These are phyloP conservation scores for Teleiodes luculella DNA, from an alignment of 2,888 invertebrate species.

Conservation along the genomic window DNA sequence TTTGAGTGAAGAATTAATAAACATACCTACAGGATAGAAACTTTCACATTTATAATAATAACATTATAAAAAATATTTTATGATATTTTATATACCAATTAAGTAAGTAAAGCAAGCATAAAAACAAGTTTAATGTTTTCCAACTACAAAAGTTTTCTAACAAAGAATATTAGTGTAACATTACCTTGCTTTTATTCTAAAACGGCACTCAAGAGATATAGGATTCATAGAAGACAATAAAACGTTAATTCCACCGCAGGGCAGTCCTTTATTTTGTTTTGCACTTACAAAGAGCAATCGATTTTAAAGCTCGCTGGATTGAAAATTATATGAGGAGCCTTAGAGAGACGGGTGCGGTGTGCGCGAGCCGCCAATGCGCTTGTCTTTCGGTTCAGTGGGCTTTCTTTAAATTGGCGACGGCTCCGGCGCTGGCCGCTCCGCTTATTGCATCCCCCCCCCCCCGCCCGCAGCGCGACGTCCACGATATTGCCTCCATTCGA, in stretches of 20 bases:
- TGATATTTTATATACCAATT: too few relatives aligned
- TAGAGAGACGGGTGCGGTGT: conserved; percentile 62
- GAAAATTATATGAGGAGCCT: conserved; percentile 77
- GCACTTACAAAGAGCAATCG: conserved; percentile 76
- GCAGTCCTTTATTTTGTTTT: conserved; percentile 60
- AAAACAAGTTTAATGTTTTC: too few relatives aligned
- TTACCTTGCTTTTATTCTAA: too few relatives aligned
- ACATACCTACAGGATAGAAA: too few relatives aligned
- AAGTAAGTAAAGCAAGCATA: too few relatives aligned
- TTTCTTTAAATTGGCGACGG: conserved; percentile 80
- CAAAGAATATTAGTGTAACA: too few relatives aligned
- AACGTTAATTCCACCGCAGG: conserved; percentile 54
- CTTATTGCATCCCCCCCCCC: conserved; percentile 75
- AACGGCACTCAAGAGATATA: too few relatives aligned
- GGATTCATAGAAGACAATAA: too few relatives aligned
- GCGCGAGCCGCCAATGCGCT: conserved; percentile 78
- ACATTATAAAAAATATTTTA: too few relatives aligned
- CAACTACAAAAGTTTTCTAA: too few relatives aligned
- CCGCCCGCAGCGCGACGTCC: conserved; percentile 71
- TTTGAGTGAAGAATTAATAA: too few relatives aligned
- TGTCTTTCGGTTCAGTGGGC: conserved; percentile 80
- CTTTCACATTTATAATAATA: too few relatives aligned
- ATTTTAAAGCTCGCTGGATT: conserved; percentile 77
- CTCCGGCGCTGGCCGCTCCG: conserved; percentile 69
- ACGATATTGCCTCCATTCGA: conserved; percentile 75